phyloP scores from a whole-genome alignment of 53 echinoderm and acorn worm species.

The Stichopus horrens region DNA sequence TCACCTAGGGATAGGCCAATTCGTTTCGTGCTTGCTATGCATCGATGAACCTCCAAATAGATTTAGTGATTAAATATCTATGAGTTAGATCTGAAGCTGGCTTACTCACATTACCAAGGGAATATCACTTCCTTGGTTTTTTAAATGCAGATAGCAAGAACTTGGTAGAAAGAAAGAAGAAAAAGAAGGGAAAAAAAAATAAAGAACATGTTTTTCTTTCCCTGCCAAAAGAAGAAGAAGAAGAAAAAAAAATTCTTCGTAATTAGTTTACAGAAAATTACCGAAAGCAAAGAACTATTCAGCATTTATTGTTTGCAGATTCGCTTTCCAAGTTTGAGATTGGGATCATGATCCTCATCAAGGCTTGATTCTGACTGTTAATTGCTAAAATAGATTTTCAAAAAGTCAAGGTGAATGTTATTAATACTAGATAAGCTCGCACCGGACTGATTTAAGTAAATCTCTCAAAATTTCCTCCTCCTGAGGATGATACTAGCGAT shows the following conservation, averaged over 20 bases:
- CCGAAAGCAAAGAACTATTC: too few species aligned
- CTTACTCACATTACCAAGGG: constrained; percentile 52
- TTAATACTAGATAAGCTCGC: not conserved
- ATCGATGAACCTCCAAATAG: constrained; percentile 40
- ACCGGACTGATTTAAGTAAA: not conserved
- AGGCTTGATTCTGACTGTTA: not conserved
- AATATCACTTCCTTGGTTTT: constrained; percentile 39
- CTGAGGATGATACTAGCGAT: too few species aligned
- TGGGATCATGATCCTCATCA: not conserved
- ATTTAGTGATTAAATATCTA: constrained; percentile 56
- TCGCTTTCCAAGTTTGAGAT: not conserved
- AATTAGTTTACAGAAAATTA: too few species aligned
- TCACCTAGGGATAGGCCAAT: constrained; percentile 34
- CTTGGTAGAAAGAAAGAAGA: not conserved
- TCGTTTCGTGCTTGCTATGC: constrained; percentile 43
- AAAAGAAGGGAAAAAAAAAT: too few species aligned
- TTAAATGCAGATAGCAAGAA: constrained; percentile 16
- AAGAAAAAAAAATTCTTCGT: too few species aligned
- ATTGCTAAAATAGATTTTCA: not conserved
- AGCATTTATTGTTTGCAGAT: too few species aligned
- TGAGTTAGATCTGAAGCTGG: constrained; percentile 37
- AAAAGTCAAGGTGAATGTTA: not conserved
- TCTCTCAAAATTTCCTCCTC: too few species aligned
- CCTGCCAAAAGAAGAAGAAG: not conserved
- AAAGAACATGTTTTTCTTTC: not conserved